phyloP scores from a whole-genome alignment of 2,113 vertebrate genomes.

The Mastomys natalensis region DNA sequence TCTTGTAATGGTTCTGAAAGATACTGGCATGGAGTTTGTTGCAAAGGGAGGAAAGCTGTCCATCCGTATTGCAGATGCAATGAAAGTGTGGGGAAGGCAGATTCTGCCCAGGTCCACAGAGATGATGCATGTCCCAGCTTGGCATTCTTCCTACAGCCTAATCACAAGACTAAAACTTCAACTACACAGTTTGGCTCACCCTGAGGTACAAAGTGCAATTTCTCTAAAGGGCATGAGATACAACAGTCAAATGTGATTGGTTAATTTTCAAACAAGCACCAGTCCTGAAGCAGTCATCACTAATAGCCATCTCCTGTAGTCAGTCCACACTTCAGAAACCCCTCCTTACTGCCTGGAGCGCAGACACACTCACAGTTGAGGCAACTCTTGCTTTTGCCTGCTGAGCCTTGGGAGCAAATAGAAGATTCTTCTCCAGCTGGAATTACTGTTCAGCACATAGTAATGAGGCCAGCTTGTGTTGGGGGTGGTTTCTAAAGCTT shows the following conservation, averaged over 20 bases:
- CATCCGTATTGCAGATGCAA: background rate
- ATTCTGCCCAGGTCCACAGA: background rate
- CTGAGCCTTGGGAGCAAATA: background rate
- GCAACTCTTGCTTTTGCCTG: background rate
- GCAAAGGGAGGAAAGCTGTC: background rate
- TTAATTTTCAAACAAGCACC: slow-evolving; percentile 40
- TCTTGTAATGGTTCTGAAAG: background rate
- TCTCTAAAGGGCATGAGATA: background rate
- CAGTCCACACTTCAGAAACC: background rate
- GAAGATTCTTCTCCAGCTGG: slow-evolving; percentile 32
- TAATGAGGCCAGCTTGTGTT: background rate
- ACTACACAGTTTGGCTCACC: slow-evolving; percentile 17
- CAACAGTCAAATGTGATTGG: background rate
- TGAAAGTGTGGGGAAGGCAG: background rate
- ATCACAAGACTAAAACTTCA: background rate
- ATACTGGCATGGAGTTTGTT: background rate
- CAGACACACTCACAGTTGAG: background rate
- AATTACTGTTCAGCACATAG: background rate
- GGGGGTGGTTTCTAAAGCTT: slow-evolving; percentile 32
- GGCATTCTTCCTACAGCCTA: background rate
- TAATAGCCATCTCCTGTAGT: background rate
- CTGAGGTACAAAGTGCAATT: slow-evolving; percentile 46
- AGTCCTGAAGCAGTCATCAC: background rate
- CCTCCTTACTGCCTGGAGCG: slow-evolving; percentile 1
- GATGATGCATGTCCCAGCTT: background rate